Evolutionary conservation across 53 echinoderm and acorn worm genomes (phyloP), one percentile per base, ranked within the genome.

Genomic region (Arbacia lixula): DNA sequence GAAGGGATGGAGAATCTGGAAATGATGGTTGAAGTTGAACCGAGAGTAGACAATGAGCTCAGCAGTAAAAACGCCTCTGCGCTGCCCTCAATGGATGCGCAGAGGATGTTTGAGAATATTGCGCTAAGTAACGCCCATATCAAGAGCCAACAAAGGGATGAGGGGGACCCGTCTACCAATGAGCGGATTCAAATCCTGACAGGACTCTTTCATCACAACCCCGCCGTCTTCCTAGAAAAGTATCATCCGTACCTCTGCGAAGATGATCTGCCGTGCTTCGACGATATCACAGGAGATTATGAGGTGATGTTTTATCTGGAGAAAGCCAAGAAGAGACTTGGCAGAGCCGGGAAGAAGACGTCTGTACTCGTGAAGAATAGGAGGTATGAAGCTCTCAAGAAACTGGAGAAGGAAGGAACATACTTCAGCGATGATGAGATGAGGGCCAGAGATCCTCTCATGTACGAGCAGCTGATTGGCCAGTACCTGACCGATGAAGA

Each of bases 381-480:
- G 8, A 85, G 96, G 1, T 95, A 95, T 53, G 96, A 95, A 63
- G 96, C 96, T 0, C 76, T 95, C 21, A 93, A 93, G 68, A 87
- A 91, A 85, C 83, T 95, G 2, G 91, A 93, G 83, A 86, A 80
- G 28, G 93, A 93, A 28, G 93, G 93, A 12, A 68, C 60, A 1
- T 95, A 91, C 39, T 95, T 95, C 68, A 87, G 86, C 26, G 96
- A 95, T 62, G 89, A 91, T 46, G 91, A 88, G 37, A 95, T 95
- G 96, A 83, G 90, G 27, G 89, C 89, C 4, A 86, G 96, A 54
- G 96, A 93, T 67, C 96, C 96, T 3, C 66, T 93, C 25, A 93
- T 95, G 96, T 95, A 87, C 79, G 93, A 95, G 55, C 91, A 95
- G 72, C 89, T 91, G 12, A 60, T 95, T 61, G 96, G 96, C 10